Percentiles rank a stretch among this genome's conserved stretches.
Conservation (phyloP, 2,888 invertebrate genomes). For the Eupithecia insigniata region DNA sequence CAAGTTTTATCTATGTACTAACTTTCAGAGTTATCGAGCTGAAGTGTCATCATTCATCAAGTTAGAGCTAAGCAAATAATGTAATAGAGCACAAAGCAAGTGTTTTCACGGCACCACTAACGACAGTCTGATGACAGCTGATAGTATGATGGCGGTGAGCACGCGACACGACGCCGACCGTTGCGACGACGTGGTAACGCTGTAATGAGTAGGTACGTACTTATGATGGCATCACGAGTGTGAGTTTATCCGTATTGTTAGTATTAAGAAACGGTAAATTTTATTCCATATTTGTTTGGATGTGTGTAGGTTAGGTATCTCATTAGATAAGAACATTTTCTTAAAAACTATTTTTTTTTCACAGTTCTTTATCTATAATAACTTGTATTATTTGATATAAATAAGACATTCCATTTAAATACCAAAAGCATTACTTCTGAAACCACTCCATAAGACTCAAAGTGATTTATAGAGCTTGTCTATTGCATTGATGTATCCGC, state of each 20-base stretch:
- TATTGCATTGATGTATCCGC: conserved; percentile 25
- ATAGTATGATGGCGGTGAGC: conserved; percentile 31
- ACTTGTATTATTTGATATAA: background rate
- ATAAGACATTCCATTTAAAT: conserved; percentile 1
- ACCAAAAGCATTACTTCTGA: background rate
- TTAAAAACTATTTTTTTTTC: no score
- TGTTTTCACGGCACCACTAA: conserved; percentile 24
- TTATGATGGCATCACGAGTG: background rate
- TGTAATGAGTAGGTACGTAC: conserved; percentile 18
- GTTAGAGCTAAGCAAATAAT: background rate
- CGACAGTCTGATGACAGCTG: conserved; percentile 24
- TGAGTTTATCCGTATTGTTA: background rate
- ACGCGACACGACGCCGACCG: conserved; percentile 21
- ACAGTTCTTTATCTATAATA: no score
- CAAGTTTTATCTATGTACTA: background rate
- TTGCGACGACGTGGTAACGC: conserved; percentile 31
- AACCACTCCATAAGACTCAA: background rate
- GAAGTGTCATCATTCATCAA: background rate
- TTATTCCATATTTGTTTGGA: background rate
- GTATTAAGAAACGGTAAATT: background rate
- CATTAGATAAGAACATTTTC: no score
- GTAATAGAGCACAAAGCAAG: conserved; percentile 11
- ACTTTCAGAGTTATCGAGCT: background rate
- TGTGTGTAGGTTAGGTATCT: background rate
- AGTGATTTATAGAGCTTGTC: background rate